Base-by-base conservation (phyloP, 2,797 vertebrate genomes). In the Lagocephalus sceleratus region DNA sequence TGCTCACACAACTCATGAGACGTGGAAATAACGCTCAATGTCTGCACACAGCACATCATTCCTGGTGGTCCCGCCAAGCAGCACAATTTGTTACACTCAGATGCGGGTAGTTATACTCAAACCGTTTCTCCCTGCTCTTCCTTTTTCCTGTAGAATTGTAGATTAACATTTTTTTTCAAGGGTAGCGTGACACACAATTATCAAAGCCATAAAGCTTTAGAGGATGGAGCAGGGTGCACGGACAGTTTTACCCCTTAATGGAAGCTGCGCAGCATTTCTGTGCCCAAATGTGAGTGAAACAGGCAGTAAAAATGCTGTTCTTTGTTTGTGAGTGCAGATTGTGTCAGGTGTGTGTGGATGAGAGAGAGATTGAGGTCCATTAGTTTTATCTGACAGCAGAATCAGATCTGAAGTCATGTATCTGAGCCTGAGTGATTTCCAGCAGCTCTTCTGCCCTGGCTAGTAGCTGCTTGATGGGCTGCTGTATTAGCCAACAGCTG, bases 341-440 rank as follows among this genome's bases (percentile, higher is more conserved):
- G 56, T 23, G 38, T 54, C 41, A 38, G 53, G 22, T 19, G 25
- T 44, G 51, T 48, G 56, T 42, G 46, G 48, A 54, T 38, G 44
- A 19, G 38, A 40, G 54, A 38, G 47, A 25, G 45, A 26, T 26
- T 25, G 48, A 8, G 32, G 60, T 69, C 72, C 54, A 76, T 83
- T 84, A 66, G 69, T 78, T 85, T 73, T 69, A 82, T 82, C 73
- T 78, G 78, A 81, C 70, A 54, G 62, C 29, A 20, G 60, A 59
- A 79, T 84, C 79, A 70, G 70, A 79, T 75, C 66, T 73, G 60
- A 78, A 79, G 79, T 62, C 59, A 70, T 80, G 67, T 66, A 75
- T 63, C 67, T 43, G 58, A 63, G 29, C 40, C 29, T 61, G 63
- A 71, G 45, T 15, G n/a, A 71, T 75, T 58, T 64, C 38, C 29